Base-by-base conservation (phyloP, 2,113 vertebrate species). In the Psophia crepitans region DNA sequence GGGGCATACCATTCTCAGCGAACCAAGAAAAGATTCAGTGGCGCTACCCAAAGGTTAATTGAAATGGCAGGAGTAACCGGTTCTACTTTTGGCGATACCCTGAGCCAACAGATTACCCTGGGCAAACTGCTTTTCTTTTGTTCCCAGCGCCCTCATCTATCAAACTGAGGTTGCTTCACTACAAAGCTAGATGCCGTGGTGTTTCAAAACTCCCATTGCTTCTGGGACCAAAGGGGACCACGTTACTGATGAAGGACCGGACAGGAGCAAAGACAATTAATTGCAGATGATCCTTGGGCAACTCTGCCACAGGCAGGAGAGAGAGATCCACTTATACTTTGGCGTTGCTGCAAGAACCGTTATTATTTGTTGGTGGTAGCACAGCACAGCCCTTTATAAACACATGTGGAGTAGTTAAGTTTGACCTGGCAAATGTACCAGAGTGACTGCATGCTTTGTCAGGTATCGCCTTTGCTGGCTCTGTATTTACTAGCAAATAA, bases 1-100 rank as follows among this genome's bases (percentile, higher is more conserved):
- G 21, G 64, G n/a, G 13, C 32, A 77, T 0, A 0, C 2, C 11
- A 14, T 4, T 63, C 39, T 53, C 58, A 35, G 54, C 8, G 41
- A 86, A 19, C 22, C 71, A n/a, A 16, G 68, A 32, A 58, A 77
- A 80, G 61, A 5, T 48, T 18, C 43, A 20, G 53, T n/a, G 82
- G 16, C 78, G 18, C 23, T n/a, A 43, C 57, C 82, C 80, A 65
- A 89, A 92, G 91, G 76, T 93, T 81, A 65, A 43, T 66, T 32
- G 19, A 7, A 58, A 68, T 6, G 60, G 18, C 57, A 79, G 24
- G 14, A 71, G 39, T 3, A 37, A 19, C 75, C 57, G 24, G 35
- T 1, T 60, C 92, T 93, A 88, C 93, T 94, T 94, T 57, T 27
- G 49, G 79, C 7, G 1, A 12, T 79, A 28, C 11, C 63, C 81